Conservation (phyloP, 2,888 invertebrate species). For the Cephalotes varians region DNA sequence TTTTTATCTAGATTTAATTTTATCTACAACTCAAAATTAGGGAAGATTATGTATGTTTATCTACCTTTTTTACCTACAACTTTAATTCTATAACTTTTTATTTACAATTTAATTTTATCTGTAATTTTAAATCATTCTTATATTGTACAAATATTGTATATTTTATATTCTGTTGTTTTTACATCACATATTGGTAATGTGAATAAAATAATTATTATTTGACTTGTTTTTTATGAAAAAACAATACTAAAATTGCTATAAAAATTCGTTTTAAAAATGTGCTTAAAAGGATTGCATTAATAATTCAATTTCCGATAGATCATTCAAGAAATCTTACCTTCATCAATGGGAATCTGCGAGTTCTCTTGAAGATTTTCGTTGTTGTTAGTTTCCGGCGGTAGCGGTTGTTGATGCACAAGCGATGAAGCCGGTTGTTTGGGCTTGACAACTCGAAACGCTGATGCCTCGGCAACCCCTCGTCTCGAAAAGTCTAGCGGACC, state of each 20-base stretch:
- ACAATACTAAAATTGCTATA: not conserved
- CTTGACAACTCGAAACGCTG: constrained; percentile 84
- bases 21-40: not conserved
- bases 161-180: not conserved
- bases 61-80: not conserved
- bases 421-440: constrained; percentile 81
- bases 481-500: constrained; percentile 85
- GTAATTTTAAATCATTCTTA: not conserved
- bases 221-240: not conserved
- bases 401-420: constrained; percentile 77
- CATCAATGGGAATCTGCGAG: constrained; percentile 77
- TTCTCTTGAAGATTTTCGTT: constrained; percentile 80
- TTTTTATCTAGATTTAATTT: not conserved
- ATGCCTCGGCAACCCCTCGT: constrained; percentile 84
- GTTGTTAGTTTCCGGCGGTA: constrained; percentile 78
- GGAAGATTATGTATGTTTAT: not conserved
- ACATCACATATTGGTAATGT: not conserved
- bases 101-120: not conserved
- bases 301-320: not conserved
- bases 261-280: not conserved
- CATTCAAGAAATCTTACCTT: constrained; percentile 71
- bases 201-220: not conserved
- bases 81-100: not conserved
- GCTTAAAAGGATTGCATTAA: not conserved
- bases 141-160: not conserved